Evolutionary conservation across 2,888 invertebrate species (phyloP), one percentile per base, ranked within the genome.

Genomic region (Eristalinus aeneus): DNA sequence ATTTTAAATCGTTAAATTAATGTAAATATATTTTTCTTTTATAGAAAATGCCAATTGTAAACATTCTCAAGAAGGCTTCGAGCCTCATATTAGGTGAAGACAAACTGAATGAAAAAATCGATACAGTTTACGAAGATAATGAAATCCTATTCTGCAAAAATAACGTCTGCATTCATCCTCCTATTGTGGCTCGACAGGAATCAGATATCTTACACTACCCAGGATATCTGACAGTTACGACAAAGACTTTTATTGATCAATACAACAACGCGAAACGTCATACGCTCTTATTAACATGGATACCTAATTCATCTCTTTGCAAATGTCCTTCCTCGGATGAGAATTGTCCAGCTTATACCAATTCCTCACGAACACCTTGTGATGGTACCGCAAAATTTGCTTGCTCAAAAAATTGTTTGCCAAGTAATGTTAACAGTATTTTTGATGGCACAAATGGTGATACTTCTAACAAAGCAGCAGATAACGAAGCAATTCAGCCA

Each of bases 121-220:
- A 93, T 88, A 94, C 93, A 60, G 93, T 94, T 90, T 97, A 96
- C 90, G 96, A 96, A 91, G 96, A 97, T 92, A 97, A 97, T 90
- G 97, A 97, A 93, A 95, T 96, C 82, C 93, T 97, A 67, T 97
- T 97, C 92, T 97, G 97, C 93, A 99, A 98, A 93, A 99, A 99
- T 92, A 98, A 99, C 93, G 98, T 99, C 39, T 99, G 98, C 92
- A 98, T 99, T 61, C 98, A 99, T 93, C 98, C 98, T 6, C 97
- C 98, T 64, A 96, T 97, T 0, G 94, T 96, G 84, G 95, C 97
- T 69, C 94, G 97, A 65, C 96, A 96, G 89, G 96, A 96, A 89
- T 94, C 96, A 72, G 97, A 98, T 89, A 95, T 97, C 34, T 94
- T 97, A 0, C 98, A 98, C 90, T 97, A 97, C 93, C 98, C 98